Conservation (phyloP, 2,113 vertebrate species). For the Tragelaphus buxtoni region DNA sequence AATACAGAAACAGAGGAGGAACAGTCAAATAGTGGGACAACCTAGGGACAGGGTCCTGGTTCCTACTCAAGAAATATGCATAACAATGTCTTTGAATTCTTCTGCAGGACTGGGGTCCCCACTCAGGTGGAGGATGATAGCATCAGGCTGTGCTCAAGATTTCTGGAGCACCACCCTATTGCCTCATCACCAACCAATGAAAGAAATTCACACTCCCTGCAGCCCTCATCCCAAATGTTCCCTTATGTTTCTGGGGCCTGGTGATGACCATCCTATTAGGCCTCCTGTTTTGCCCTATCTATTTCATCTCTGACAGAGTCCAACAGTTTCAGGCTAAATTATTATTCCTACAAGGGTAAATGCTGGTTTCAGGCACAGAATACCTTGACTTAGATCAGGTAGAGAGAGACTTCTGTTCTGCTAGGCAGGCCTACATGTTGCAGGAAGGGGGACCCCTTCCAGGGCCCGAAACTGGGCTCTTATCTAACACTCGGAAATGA, state of each 20-base stretch:
- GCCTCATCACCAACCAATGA: background rate
- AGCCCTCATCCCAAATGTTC: background rate
- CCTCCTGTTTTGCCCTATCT: background rate
- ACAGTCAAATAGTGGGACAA: background rate
- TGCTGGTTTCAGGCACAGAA: background rate
- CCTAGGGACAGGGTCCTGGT: background rate
- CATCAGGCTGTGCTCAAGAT: background rate
- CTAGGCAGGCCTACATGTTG: background rate
- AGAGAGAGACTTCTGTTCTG: background rate
- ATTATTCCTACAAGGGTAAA: background rate
- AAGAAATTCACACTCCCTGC: background rate
- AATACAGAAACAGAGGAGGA: background rate
- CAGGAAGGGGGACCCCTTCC: too few species aligned
- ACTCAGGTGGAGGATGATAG: background rate
- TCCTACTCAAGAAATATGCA: background rate
- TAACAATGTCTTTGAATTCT: background rate
- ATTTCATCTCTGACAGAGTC: background rate
- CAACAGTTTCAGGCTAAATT: background rate
- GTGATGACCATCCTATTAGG: background rate
- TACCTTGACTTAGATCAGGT: background rate
- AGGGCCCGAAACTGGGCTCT: too few species aligned
- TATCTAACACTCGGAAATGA: too few species aligned
- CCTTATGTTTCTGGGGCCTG: background rate
- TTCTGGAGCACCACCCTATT: background rate
- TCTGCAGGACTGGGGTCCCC: background rate